Base-by-base conservation (phyloP, 2,888 invertebrate genomes). In the Cephus spinipes region DNA sequence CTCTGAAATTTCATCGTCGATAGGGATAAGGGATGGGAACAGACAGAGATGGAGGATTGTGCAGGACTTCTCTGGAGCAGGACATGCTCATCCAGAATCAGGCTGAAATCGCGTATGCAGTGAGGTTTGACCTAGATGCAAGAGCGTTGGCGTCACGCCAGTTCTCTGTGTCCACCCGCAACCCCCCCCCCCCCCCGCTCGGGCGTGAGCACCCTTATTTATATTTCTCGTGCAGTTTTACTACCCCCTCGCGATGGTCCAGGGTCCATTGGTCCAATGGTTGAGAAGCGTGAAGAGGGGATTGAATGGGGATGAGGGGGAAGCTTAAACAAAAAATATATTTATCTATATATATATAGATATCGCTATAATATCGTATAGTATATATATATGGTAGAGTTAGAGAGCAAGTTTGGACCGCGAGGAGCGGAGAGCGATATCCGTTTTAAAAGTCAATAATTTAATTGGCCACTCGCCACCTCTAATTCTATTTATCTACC, bases 91-190 rank as follows among this genome's bases (percentile, higher is more conserved):
- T 23, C 23, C 15, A 6, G 40, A 23, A 40, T 40, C 74, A 76
- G 74, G 75, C 75, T 75, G 68, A 73, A 78, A 77, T 34, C 68
- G 71, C 74, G 73, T 36, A 55, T 75, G 33, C 69, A 35, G 74
- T 35, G 68, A 74, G 76, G 79, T 82, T 87, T 88, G 88, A 89
- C 88, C 89, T 83, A 88, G 89, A 90, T 90, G 85, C 84, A 76
- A 84, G 81, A 80, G 84, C 82, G 84, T 87, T 90, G 90, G 90
- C 87, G 78, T 74, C 30, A 75, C 79, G 90, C 90, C 90, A 90
- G 85, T 84, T 84, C 81, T 83, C 85, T 84, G 82, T 88, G 87
- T 89, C 84, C 85, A 77, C 79, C 75, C 79, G 81, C 76, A 80
- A 80, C n/a, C n/a, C n/a, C n/a, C n/a, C n/a, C n/a, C n/a, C 81